A percentile compares a stretch with the other conserved stretches of the same genome.
These are phyloP conservation scores for Linhomoeus sp. DNA, from an alignment of 2,888 invertebrate genomes.

Conservation along the genomic window DNA sequence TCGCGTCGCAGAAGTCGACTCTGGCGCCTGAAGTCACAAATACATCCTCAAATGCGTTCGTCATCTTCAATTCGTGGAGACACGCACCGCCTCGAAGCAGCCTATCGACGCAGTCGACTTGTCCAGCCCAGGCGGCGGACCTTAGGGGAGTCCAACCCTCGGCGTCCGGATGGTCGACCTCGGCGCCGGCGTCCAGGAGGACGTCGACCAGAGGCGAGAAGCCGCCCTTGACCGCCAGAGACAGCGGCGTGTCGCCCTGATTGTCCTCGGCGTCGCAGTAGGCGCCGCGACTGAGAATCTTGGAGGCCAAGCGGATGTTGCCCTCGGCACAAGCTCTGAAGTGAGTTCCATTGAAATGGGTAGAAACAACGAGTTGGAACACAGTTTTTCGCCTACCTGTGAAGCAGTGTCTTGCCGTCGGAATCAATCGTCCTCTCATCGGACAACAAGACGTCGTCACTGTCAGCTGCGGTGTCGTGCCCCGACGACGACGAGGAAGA, in stretches of 20 bases:
- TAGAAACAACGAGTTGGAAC: slow-evolving; percentile 46
- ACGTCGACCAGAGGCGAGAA: slow-evolving; percentile 46
- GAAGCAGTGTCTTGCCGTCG: slow-evolving; percentile 40
- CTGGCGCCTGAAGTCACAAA: slow-evolving; percentile 41
- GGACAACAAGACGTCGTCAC: background rate
- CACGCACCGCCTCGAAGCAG: slow-evolving; percentile 14
- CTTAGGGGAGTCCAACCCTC: slow-evolving; percentile 77
- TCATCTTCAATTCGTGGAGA: too few species aligned
- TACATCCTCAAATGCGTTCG: too few species aligned
- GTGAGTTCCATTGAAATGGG: too few species aligned
- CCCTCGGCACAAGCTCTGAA: slow-evolving; percentile 39
- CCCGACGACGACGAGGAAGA: too few species aligned
- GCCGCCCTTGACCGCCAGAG: slow-evolving; percentile 45
- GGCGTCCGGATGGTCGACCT: slow-evolving; percentile 43
- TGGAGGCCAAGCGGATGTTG: slow-evolving; percentile 45
- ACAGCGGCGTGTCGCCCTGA: slow-evolving; percentile 59
- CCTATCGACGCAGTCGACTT: slow-evolving; percentile 39
- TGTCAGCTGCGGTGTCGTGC: background rate
- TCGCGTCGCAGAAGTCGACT: slow-evolving; percentile 63
- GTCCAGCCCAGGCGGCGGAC: slow-evolving; percentile 88
- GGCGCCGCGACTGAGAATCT: slow-evolving; percentile 40
- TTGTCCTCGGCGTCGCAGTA: slow-evolving; percentile 44
- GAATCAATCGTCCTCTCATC: background rate
- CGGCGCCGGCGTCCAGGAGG: slow-evolving; percentile 42
- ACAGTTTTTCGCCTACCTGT: slow-evolving; percentile 23